Evolutionary conservation across 2,797 vertebrate species (phyloP).

Genomic region (Champsocephalus esox): DNA sequence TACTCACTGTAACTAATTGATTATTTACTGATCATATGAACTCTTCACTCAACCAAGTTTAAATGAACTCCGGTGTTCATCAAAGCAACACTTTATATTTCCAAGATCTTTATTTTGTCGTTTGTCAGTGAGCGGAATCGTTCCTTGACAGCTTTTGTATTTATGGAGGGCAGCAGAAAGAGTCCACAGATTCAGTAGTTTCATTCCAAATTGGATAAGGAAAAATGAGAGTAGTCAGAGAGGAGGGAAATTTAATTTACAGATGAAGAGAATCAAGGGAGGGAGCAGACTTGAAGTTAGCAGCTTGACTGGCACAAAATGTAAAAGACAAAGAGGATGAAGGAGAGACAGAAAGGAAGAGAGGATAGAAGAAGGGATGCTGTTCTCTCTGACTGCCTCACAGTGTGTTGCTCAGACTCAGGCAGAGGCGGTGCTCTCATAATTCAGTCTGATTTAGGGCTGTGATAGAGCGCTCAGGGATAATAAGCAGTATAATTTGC

Average conservation of each 20-base stretch:
- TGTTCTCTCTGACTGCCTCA: too few species aligned
- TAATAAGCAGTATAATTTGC: constrained; percentile 83
- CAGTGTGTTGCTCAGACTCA: constrained; percentile 51
- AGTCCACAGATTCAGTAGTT: constrained; percentile 15
- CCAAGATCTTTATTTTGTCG: background rate
- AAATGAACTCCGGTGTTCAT: background rate
- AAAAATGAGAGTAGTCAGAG: constrained; percentile 42
- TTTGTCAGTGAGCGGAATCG: background rate
- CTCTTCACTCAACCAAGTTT: background rate
- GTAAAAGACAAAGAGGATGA: constrained; percentile 48
- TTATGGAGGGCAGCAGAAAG: constrained; percentile 17
- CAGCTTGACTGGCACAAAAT: constrained; percentile 29
- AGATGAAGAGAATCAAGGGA: constrained; percentile 46
- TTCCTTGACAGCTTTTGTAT: constrained; percentile 9
- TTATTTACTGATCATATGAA: background rate
- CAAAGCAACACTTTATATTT: background rate
- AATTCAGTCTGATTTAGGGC: constrained; percentile 79
- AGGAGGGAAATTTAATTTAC: constrained; percentile 55
- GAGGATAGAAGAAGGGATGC: constrained; percentile 35
- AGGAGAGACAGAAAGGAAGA: constrained; percentile 18
- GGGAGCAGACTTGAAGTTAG: constrained; percentile 27
- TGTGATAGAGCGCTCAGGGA: constrained; percentile 72
- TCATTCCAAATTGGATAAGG: constrained; percentile 44
- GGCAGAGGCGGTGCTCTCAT: constrained; percentile 71
- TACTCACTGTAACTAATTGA: background rate